A percentile compares a stretch with the other conserved stretches of the same genome.
These are phyloP conservation scores for Drosophila willistoni DNA, from an alignment of 1,140 invertebrate species.

Conservation along the genomic window DNA sequence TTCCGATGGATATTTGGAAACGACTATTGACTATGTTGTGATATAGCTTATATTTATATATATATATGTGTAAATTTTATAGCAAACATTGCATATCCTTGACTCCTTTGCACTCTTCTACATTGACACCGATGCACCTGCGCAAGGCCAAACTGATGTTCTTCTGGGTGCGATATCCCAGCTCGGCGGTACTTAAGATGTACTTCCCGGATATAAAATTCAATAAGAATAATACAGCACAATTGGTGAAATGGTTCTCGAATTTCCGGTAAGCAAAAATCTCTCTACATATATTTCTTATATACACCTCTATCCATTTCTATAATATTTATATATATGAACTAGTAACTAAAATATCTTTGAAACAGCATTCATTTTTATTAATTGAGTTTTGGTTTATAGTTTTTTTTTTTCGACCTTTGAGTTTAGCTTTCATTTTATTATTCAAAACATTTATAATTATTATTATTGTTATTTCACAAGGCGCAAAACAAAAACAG, in stretches of 20 bases:
- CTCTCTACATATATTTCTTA: neutral
- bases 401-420: conserved; percentile 7
- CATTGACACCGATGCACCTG: conserved; percentile 99
- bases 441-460: conserved; percentile 10
- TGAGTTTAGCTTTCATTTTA: neutral
- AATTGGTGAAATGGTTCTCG: conserved; percentile 99
- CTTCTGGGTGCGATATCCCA: conserved; percentile 99
- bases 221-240: conserved; percentile 99
- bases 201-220: conserved; percentile 99
- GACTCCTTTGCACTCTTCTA: conserved; percentile 94
- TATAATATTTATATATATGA: conserved; percentile 18
- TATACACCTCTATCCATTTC: neutral
- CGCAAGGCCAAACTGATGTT: conserved; percentile 99
- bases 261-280: conserved; percentile 96
- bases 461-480: conserved; percentile 23
- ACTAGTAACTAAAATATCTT: conserved; percentile 18
- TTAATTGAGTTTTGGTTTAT: conserved; percentile 47
- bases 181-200: conserved; percentile 98
- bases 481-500: neutral
- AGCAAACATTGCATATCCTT: conserved; percentile 85
- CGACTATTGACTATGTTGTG: conserved; percentile 51
- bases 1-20: conserved; percentile 51
- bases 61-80: conserved; percentile 30
- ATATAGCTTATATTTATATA: conserved; percentile 38
- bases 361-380: conserved; percentile 74